Base-by-base conservation (phyloP, 2,113 vertebrate genomes). In the Neodontobutis hainanensis region DNA sequence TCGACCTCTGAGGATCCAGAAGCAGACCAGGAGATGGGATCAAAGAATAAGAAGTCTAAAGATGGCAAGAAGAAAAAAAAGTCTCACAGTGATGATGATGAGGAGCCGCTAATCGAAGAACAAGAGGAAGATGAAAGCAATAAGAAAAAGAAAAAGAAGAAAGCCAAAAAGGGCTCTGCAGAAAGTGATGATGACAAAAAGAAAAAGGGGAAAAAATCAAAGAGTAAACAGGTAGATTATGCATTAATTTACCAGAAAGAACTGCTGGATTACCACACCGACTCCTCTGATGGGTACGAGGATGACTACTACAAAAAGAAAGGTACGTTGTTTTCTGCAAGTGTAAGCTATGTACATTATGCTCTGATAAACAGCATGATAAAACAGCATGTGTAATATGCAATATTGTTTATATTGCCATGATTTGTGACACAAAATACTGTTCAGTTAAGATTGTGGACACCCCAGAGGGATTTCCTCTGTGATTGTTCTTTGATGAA, bases 241-340 rank as follows among this genome's bases (percentile, higher is more conserved):
- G 83, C 94, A 7, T 93, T 88, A 36, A 59, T 96, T 62, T 99
- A 97, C 0, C 94, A 96, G 74, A 91, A 94, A 15, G 94, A 97
- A 72, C 91, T 99, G 59, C 75, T 93, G 53, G 91, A 91, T 75
- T 98, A 98, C 3, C 85, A 91, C 60, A 95, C 94, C 0, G 95
- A 97, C 4, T 93, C 94, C 0, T 92, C 94, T 0, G 95, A 95
- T 2, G 95, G 93, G 0, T 90, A 95, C 2, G 94, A 96, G 66
- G 96, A 99, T 0, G 94, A 96, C 11, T 98, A 96, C 86, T 94
- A 95, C 89, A 97, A 95, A 82, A 97, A 97, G 77, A 97, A 92
- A 96, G 97, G 97, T 98, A 89, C 70, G 75, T 14, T 57, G 2
- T 58, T 8, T 5, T 58, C 11, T 9, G 43, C 63, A 55, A 71